Evolutionary conservation across 2,888 invertebrate genomes (phyloP), one percentile per base, ranked within the genome.

Genomic region (Zootermopsis nevadensis): DNA sequence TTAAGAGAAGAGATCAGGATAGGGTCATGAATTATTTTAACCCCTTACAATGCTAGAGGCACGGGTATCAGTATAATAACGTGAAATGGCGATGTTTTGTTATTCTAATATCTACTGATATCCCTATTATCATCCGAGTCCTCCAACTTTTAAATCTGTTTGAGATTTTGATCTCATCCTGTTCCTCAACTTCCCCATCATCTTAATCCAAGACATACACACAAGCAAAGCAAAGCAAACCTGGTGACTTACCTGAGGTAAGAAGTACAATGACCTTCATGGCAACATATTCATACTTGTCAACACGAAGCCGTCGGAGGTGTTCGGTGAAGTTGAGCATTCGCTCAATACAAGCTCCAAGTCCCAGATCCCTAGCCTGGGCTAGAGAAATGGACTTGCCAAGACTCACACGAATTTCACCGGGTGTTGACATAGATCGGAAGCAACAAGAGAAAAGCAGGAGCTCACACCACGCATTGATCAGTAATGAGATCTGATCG

Each of bases 401-500:
- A 72, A 92, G 88, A 6, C 92, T 93, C 86, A 95, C 95, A 85
- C 95, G 92, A 87, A 98, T 97, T 89, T 97, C 96, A 19, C 97
- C 97, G 12, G 97, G 97, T 80, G 96, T 95, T 85, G 94, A 93
- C 89, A 98, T 95, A 66, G 98, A 98, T 85, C 98, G 95, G 92
- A 97, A 98, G 89, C 98, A 98, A 90, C 97, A 98, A 80, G 97
- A 97, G 88, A 98, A 95, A 85, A 98, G 92, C 86, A 98, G 90
- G 87, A 98, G 91, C 90, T 98, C 97, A 90, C 98, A 98, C 99
- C 99, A 99, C 85, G 98, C 98, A 90, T 99, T 99, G 88, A 99
- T 98, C 86, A 99, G 93, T 88, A 99, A 91, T 88, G 98, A 96
- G 88, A 98, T 99, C 91, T 99, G 99, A 91, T 99, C 99, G 91